Conservation (phyloP, 1,140 invertebrate genomes). For the Phocides pigmalion region DNA sequence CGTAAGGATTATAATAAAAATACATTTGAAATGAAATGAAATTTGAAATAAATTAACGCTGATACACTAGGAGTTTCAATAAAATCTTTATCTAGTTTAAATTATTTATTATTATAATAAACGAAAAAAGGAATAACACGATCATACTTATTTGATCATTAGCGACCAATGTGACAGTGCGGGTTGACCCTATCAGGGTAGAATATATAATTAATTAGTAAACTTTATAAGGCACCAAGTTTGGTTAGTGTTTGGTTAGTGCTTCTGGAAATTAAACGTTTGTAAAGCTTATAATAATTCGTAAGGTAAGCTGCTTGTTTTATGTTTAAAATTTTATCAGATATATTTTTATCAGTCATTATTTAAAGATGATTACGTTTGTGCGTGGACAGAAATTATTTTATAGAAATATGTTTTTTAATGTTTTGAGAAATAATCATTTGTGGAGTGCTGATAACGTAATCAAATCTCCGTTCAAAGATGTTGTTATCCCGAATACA, state of each 20-base stretch:
- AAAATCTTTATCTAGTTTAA: too few species aligned
- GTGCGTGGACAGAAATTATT: background rate
- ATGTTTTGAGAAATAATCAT: conserved; percentile 41
- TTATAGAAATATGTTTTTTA: conserved; percentile 19
- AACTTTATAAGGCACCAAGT: background rate
- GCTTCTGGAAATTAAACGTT: background rate
- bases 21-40: too few species aligned
- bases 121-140: too few species aligned
- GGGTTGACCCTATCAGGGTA: too few species aligned
- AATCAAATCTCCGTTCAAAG: conserved; percentile 72
- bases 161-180: too few species aligned
- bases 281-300: background rate
- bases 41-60: too few species aligned
- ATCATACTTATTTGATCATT: too few species aligned
- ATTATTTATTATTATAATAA: too few species aligned
- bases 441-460: conserved; percentile 59
- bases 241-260: background rate
- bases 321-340: background rate
- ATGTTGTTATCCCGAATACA: conserved; percentile 79
- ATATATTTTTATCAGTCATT: background rate
- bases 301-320: background rate
- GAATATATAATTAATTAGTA: background rate
- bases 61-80: too few species aligned
- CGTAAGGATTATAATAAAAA: too few species aligned
- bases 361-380: background rate